These are phyloP conservation scores for Helicoverpa armigera DNA, from an alignment of 1,140 invertebrate species.

Conservation along the genomic window DNA sequence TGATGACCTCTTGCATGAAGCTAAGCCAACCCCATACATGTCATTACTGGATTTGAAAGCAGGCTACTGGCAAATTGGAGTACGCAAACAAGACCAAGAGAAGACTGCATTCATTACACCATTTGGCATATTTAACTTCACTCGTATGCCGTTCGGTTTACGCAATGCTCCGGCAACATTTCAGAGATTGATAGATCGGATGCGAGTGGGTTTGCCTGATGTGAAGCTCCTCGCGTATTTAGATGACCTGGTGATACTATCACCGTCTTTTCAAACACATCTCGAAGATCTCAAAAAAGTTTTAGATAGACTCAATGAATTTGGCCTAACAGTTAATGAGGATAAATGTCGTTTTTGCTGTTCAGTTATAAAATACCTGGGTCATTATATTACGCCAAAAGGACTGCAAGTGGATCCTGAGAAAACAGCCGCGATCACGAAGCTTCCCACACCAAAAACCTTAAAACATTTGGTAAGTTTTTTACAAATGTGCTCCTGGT, in stretches of 20 bases:
- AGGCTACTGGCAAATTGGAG: conserved; percentile 74
- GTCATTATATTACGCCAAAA: conserved; percentile 7
- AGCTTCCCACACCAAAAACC: neutral
- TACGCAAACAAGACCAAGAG: conserved; percentile 60
- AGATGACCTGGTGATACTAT: neutral
- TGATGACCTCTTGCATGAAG: conserved; percentile 55
- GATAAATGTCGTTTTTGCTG: conserved; percentile 22
- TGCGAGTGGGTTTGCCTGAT: neutral
- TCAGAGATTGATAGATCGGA: conserved; percentile 52
- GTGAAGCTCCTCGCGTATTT: neutral
- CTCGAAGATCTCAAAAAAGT: conserved; percentile 3
- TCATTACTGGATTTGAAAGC: conserved; percentile 65
- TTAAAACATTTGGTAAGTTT: conserved; percentile 22
- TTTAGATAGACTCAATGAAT: conserved; percentile 6
- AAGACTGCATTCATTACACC: conserved; percentile 80
- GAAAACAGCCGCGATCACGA: conserved; percentile 7
- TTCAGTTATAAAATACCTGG: conserved; percentile 26
- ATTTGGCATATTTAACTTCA: conserved; percentile 73
- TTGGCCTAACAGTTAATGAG: neutral
- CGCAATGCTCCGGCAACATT: conserved; percentile 57
- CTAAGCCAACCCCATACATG: conserved; percentile 69
- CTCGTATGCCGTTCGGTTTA: conserved; percentile 81
- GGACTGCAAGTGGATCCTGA: conserved; percentile 39
- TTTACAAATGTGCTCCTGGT: conserved; percentile 42
- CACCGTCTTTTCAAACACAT: conserved; percentile 9